Conservation (phyloP, 2,888 invertebrate species). For the Aleiodes testaceus region DNA sequence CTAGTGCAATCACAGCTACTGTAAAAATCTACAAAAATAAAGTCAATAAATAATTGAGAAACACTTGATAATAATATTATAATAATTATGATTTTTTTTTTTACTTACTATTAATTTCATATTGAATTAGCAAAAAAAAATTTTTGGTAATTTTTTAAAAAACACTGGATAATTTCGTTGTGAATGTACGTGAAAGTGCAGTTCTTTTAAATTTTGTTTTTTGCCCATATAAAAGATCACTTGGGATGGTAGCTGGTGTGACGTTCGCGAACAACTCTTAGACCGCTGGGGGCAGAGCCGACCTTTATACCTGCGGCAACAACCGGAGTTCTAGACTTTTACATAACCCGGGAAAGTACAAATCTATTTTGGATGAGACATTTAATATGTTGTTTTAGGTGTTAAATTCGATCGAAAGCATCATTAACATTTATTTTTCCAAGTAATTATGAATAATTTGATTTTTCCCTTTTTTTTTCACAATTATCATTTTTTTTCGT, state of each 20-base stretch:
- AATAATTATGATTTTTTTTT: background rate
- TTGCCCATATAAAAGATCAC: conserved; percentile 52
- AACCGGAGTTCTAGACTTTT: conserved; percentile 63
- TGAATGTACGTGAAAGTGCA: conserved; percentile 39
- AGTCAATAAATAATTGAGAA: background rate
- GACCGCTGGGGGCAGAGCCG: conserved; percentile 67
- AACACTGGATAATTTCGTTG: background rate
- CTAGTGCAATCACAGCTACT: conserved; percentile 57
- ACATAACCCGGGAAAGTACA: conserved; percentile 71
- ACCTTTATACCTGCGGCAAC: conserved; percentile 70
- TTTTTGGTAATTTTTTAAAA: background rate
- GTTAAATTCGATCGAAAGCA: no score
- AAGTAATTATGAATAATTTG: no score
- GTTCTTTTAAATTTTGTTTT: conserved; percentile 16
- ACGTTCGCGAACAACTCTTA: conserved; percentile 71
- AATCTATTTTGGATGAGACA: conserved; percentile 62
- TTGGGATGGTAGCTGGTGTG: conserved; percentile 66
- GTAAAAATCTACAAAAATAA: conserved; percentile 29
- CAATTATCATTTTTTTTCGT: no score
- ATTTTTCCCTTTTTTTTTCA: no score
- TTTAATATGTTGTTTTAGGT: no score
- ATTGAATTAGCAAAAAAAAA: background rate
- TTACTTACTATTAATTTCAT: conserved; percentile 29
- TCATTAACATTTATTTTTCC: no score
- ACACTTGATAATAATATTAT: background rate